Base-by-base conservation (phyloP, 2,888 invertebrate species). In the Rambutsinella grinnellia region DNA sequence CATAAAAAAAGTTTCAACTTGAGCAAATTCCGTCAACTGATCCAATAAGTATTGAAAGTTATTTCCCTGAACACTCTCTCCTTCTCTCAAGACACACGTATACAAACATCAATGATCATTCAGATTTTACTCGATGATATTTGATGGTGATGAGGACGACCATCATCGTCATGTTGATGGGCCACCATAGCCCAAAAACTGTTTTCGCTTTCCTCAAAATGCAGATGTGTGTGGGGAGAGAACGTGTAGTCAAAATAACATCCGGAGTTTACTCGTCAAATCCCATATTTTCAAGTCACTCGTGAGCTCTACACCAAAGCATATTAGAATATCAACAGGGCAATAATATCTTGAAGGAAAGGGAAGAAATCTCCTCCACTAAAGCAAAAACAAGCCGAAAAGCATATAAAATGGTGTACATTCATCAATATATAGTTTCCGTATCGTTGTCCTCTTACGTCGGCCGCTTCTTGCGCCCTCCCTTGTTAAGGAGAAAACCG, bases 61-160 rank as follows among this genome's bases (percentile, higher is more conserved):
- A 19, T 61, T 74, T 74, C 21, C 28, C 44, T 36, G n/a, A n/a
- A n/a, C 36, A 36, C 36, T 36, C 36, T 36, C 36, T n/a, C n/a
- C n/a, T 36, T 36, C 36, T 36, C 36, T 8, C 36, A 36, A n/a
- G 6, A 36, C 49, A 49, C 15, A 13, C n/a, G 49, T 17, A 49
- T n/a, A 49, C 65, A 70, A 76, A 76, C 76, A 70, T 76, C 76
- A 76, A 76, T 69, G 76, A 76, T 76, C 60, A 76, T 72, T 71
- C 71, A 65, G 46, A 54, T 54, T 54, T 44, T 46, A 60, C 56
- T 53, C 51, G 49, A 62, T 26, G 47, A 58, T 24, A 36, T 28
- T n/a, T 58, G 58, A 58, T 49, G 54, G 58, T 65, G 63, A 69
- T 63, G 68, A 75, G 46, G 58, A 69, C 56, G 70, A 66, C 36